Evolutionary conservation across 2,888 invertebrate genomes (phyloP), one percentile per base, ranked within the genome.

Genomic region (Philereme vetulata): DNA sequence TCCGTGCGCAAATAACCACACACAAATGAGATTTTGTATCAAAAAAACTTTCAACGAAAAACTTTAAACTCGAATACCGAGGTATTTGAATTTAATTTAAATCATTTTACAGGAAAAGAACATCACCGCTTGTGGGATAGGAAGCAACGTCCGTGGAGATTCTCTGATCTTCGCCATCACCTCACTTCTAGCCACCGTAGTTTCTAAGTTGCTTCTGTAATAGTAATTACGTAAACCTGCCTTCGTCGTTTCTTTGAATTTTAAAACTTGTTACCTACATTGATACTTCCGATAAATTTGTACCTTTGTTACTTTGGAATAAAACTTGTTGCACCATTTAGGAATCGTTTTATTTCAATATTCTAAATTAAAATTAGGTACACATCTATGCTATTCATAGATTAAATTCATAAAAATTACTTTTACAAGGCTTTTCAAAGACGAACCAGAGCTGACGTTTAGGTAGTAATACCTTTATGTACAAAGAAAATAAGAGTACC

Each of bases 251-350:
- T 35, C 34, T 52, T 56, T 32, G 6, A 49, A 34, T n/a, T 43
- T 60, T 49, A 32, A 46, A 33, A 38, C 45, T 48, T 58, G 48
- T 52, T 58, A 51, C 32, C 11, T 72, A 68, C 68, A 63, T 63
- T 43, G 55, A 56, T 50, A 50, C 61, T 62, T 64, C 61, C 64
- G 52, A 69, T 75, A 74, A 69, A 82, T 88, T 88, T 89, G 77
- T 89, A 90, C 83, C 81, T 88, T 90, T 88, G 87, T 87, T 88
- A 90, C 75, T 83, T 84, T 84, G 73, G 75, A 90, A 85, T 90
- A 86, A 88, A 90, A 85, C 53, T 79, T 85, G 84, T 88, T 88
- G 84, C 87, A 86, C 78, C 68, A 71, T 77, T 77, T 44, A n/a
- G 38, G 4, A 21, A 0, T 36, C 4, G 4, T 40, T 42, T 45